Evolutionary conservation across 2,113 vertebrate genomes (phyloP), one percentile per base, ranked within the genome.

Genomic region (Elaphurus davidianus): DNA sequence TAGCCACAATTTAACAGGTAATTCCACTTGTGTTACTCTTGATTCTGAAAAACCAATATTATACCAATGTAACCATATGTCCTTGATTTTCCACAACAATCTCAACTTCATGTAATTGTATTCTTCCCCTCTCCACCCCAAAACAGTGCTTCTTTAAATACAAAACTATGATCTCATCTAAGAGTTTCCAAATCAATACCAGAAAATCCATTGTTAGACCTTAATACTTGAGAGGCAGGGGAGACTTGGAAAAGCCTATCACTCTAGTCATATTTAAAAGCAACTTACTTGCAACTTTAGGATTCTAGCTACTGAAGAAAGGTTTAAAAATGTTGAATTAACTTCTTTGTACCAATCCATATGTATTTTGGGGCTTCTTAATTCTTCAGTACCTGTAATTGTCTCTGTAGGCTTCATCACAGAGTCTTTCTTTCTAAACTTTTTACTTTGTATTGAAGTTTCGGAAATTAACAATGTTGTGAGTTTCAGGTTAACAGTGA

Each of bases 1-100:
- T 47, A 93, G 57, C 50, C 52, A 3, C 13, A 87, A 54, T 78
- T 94, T 91, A 90, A 90, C 64, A 90, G 13, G 52, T 36, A 45
- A 96, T 83, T 94, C 90, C 40, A 78, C 17, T 84, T 85, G 23
- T 90, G 78, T 97, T 78, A 74, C 8, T 55, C 27, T 90, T 52
- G 10, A 90, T 92, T 90, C 55, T 96, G 36, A 94, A 92, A 95
- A 93, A 84, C 15, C 83, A 92, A 12, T 82, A 96, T 55, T 84
- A 93, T 43, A 87, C 16, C 82, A 60, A 83, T 30, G 81, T 52
- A 98, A 89, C 28, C 81, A 55, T n/a, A 97, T 85, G 78, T 60
- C 76, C n/a, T n/a, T 95, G 52, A 93, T 97, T 94, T 95, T 95
- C 87, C n/a, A 95, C 19, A 98, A 97, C 28, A 86, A 83, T 83